Evolutionary conservation across 2,888 invertebrate genomes (phyloP).

Genomic region (Andrena camellia): DNA sequence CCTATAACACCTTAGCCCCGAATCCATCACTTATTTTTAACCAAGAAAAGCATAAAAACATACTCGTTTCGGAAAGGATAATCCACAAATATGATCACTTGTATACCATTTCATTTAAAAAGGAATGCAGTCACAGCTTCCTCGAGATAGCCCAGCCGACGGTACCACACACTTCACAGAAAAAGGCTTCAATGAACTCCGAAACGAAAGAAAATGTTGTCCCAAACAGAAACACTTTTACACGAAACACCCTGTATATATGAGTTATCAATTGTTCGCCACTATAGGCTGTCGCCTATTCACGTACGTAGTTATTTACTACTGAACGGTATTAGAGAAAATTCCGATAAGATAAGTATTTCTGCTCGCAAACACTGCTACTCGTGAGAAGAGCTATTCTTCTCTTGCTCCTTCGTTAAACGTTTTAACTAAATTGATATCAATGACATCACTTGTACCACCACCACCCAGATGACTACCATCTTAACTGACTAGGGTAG

Average conservation of each 20-base stretch:
- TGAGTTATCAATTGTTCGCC: conserved; percentile 34
- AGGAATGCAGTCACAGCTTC: background rate
- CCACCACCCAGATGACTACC: conserved; percentile 35
- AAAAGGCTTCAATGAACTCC: background rate
- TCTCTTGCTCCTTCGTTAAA: conserved; percentile 34
- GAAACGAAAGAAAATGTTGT: background rate
- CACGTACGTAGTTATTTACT: background rate
- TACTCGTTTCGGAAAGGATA: background rate
- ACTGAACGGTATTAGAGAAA: background rate
- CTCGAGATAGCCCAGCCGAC: background rate
- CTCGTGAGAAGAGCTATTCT: conserved; percentile 13
- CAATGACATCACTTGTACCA: conserved; percentile 61
- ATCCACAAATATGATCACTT: background rate
- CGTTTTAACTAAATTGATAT: conserved; percentile 57
- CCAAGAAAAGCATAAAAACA: background rate
- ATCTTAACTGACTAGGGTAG: conserved; percentile 66
- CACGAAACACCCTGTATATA: conserved; percentile 15
- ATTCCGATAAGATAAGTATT: conserved; percentile 42
- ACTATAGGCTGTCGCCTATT: background rate
- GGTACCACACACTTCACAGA: background rate
- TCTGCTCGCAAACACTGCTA: conserved; percentile 14
- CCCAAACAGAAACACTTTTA: conserved; percentile 5
- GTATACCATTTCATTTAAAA: background rate
- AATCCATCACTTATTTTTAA: background rate
- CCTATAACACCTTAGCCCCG: background rate